Conservation (phyloP, 2,888 invertebrate genomes). For the Folsomia manolachei region DNA sequence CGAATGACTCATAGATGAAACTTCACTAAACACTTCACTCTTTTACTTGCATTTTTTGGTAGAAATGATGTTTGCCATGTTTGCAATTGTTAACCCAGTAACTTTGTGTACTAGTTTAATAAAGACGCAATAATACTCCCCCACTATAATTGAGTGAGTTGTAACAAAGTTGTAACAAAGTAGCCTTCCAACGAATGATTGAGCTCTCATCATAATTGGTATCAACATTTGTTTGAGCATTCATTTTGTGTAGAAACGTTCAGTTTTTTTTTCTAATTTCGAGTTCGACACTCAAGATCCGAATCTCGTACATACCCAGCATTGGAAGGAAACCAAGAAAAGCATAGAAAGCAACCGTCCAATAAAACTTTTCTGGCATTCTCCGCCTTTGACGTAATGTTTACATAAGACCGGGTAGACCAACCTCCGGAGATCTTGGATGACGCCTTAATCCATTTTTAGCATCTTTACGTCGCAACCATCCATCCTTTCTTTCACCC, state of each 20-base stretch:
- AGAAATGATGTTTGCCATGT: no score
- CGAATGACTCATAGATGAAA: no score
- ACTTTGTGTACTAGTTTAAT: no score
- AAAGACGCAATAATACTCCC: no score
- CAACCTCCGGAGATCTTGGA: slow-evolving; percentile 35
- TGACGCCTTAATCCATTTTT: slow-evolving; percentile 39
- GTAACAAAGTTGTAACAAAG: neutral
- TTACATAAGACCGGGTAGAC: slow-evolving; percentile 24
- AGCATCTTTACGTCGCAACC: slow-evolving; percentile 20
- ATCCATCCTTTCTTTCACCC: neutral
- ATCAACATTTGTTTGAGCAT: slow-evolving; percentile 24
- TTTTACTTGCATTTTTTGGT: no score
- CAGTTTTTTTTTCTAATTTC: neutral
- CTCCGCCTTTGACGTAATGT: slow-evolving; percentile 26
- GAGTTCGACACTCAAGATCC: no score
- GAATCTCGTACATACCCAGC: no score
- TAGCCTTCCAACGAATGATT: neutral
- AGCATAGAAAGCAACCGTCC: neutral
- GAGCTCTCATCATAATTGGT: neutral
- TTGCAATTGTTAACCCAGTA: no score
- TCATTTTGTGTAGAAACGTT: no score
- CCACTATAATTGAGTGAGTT: no score
- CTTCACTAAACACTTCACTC: no score
- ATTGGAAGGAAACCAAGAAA: neutral
- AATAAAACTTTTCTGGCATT: slow-evolving; percentile 21